phyloP scores from a whole-genome alignment of 2,888 invertebrate genomes.

The Macrosoma leucophasiata region DNA sequence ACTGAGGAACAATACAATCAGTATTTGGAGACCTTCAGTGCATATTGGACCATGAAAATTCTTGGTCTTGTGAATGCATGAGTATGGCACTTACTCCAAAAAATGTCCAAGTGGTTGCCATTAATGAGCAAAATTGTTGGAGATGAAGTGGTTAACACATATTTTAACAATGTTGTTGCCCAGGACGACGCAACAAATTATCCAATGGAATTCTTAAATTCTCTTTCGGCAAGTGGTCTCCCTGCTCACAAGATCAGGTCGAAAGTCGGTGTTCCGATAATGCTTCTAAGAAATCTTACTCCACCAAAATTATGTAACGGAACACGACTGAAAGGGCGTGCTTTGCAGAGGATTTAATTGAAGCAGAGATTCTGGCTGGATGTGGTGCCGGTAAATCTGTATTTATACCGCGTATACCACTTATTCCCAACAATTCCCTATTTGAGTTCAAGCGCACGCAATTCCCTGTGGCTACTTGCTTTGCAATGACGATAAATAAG shows the following conservation, averaged over 20 bases:
- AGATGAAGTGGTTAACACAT: slow-evolving; percentile 29
- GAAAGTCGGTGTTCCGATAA: slow-evolving; percentile 14
- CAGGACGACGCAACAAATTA: slow-evolving; percentile 12
- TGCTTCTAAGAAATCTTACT: slow-evolving; percentile 18
- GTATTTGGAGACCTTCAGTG: slow-evolving; percentile 7
- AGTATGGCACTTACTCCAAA: slow-evolving; percentile 10
- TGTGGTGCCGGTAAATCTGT: slow-evolving; percentile 18
- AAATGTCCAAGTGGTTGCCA: slow-evolving; percentile 8
- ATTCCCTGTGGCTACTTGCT: slow-evolving; percentile 17
- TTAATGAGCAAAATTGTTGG: slow-evolving; percentile 4
- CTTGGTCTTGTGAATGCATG: slow-evolving; percentile 8
- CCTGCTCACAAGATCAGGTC: slow-evolving; percentile 11
- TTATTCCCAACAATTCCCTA: slow-evolving; percentile 20
- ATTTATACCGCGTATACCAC: slow-evolving; percentile 20
- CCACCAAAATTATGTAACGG: slow-evolving; percentile 18
- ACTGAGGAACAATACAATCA: slow-evolving; percentile 8
- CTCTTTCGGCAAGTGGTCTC: slow-evolving; percentile 6
- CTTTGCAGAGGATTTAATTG: slow-evolving; percentile 14
- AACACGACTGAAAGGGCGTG: slow-evolving; percentile 10
- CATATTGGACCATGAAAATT: slow-evolving; percentile 3
- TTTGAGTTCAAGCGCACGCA: slow-evolving; percentile 17
- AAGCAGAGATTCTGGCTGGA: slow-evolving; percentile 24
- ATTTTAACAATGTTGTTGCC: slow-evolving; percentile 14
- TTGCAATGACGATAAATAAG: slow-evolving; percentile 17
- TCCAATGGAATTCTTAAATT: slow-evolving; percentile 17